These are phyloP conservation scores for Pterocles gutturalis DNA, from an alignment of 2,113 vertebrate genomes.

Conservation along the genomic window DNA sequence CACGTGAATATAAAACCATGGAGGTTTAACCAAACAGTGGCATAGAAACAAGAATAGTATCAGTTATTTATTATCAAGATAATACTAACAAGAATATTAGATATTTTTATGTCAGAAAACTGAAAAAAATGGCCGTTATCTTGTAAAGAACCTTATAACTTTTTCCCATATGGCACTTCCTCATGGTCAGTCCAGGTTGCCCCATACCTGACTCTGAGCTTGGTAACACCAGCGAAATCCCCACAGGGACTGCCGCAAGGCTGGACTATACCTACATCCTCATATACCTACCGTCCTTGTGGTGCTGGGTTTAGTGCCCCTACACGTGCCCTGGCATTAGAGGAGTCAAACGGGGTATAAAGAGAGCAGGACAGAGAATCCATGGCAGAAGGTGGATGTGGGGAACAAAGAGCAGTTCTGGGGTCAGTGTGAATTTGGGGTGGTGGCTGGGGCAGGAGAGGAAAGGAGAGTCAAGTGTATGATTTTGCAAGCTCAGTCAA, in stretches of 20 bases:
- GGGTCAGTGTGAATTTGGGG: accelerated
- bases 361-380: background rate
- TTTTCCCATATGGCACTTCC: background rate
- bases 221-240: background rate
- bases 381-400: background rate
- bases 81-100: background rate
- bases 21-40: background rate
- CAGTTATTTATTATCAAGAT: background rate
- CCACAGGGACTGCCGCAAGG: background rate
- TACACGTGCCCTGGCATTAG: accelerated
- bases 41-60: background rate
- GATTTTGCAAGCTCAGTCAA: background rate
- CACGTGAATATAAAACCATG: background rate
- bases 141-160: background rate
- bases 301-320: background rate
- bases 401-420: background rate
- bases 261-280: background rate
- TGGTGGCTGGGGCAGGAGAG: background rate
- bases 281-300: accelerated
- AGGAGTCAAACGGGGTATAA: background rate
- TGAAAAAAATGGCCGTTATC: background rate
- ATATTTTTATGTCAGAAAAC: background rate
- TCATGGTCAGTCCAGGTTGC: background rate
- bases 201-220: background rate
- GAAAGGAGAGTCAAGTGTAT: background rate